Percentiles rank a stretch among this genome's conserved stretches.
Conservation (phyloP, 2,888 invertebrate genomes). For the Gerris lacustris region DNA sequence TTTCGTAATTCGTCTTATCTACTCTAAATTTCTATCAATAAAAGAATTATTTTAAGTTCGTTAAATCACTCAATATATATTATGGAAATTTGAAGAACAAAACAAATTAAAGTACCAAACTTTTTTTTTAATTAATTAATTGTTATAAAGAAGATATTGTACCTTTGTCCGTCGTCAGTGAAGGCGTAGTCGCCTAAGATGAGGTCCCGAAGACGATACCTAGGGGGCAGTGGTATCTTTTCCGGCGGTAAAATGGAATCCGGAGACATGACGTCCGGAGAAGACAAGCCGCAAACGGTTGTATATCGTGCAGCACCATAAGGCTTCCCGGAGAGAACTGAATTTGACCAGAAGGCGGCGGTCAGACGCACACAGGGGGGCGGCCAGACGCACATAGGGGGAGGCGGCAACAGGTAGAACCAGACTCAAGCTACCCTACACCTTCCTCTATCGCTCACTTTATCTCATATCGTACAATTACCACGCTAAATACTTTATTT, state of each 20-base stretch:
- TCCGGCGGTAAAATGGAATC: conserved; percentile 2
- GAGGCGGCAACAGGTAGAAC: neutral
- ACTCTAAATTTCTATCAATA: too few species aligned
- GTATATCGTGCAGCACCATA: neutral
- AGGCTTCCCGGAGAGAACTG: neutral
- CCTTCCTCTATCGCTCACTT: too few species aligned
- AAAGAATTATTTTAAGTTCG: too few species aligned
- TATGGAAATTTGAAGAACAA: too few species aligned
- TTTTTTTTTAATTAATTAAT: neutral
- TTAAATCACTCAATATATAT: too few species aligned
- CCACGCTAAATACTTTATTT: too few species aligned
- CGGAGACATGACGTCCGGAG: neutral
- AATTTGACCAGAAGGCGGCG: neutral
- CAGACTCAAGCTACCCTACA: too few species aligned
- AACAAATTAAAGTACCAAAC: neutral
- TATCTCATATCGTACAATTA: too few species aligned
- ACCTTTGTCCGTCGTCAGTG: conserved; percentile 69
- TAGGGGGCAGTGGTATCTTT: conserved; percentile 28
- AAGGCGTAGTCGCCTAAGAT: conserved; percentile 64
- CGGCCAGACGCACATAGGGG: neutral
- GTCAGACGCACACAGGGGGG: too few species aligned
- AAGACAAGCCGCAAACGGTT: neutral
- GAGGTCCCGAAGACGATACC: conserved; percentile 63
- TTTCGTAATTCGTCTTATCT: too few species aligned
- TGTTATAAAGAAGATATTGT: conserved; percentile 32